phyloP scores from a whole-genome alignment of 2,113 vertebrate genomes.

The Cyphomyrus plagiostoma region DNA sequence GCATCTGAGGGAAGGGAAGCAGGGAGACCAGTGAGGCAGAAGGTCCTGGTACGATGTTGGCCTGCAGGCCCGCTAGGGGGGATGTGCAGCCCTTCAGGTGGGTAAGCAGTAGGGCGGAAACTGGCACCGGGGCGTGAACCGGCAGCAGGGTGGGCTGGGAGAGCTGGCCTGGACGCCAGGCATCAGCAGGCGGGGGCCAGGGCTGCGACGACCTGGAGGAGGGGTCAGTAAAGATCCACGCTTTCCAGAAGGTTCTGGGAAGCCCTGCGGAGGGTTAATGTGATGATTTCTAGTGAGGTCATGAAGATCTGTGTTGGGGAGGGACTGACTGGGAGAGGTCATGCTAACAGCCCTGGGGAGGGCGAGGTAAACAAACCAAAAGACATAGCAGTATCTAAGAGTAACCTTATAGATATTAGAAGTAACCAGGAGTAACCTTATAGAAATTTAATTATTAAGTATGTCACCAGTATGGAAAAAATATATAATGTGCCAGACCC shows the following conservation, averaged over 20 bases:
- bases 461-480: not conserved
- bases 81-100: not conserved
- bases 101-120: not conserved
- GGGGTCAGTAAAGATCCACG: not conserved
- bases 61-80: not conserved
- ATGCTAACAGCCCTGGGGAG: not conserved
- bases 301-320: not conserved
- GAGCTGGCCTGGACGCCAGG: not conserved
- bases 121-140: not conserved
- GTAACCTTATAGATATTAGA: not conserved
- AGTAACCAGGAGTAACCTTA: not conserved
- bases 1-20: not conserved
- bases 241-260: not conserved
- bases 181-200: too few species aligned
- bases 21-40: not conserved
- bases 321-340: not conserved
- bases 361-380: not conserved
- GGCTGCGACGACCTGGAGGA: not conserved
- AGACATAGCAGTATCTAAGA: not conserved
- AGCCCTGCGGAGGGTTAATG: not conserved
- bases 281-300: not conserved
- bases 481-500: not conserved
- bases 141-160: not conserved
- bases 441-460: not conserved
- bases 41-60: not conserved